Evolutionary conservation across 2,888 invertebrate species (phyloP).

Genomic region (Habrosyne pyritoides): DNA sequence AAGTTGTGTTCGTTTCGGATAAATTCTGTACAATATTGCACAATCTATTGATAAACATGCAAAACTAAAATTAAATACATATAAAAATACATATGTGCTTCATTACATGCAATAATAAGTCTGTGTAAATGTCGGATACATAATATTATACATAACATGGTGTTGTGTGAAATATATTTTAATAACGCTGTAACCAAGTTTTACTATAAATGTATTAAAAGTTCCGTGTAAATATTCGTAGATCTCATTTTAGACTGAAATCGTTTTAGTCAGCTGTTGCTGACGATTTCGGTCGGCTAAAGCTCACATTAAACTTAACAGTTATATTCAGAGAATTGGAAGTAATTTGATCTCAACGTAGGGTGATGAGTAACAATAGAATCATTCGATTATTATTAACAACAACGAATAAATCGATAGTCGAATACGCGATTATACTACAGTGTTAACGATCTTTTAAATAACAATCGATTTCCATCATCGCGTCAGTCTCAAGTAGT

Average conservation of each 20-base stretch:
- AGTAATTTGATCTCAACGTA: too few species aligned
- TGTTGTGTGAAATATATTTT: neutral
- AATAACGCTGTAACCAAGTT: neutral
- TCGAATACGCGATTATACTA: too few species aligned
- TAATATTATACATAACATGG: neutral
- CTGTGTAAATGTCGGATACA: neutral
- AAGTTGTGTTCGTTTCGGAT: conserved; percentile 15
- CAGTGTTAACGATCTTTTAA: neutral
- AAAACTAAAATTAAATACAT: neutral
- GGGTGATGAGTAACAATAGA: too few species aligned
- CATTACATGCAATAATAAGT: neutral
- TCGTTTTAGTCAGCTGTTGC: neutral
- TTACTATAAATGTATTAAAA: too few species aligned
- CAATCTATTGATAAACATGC: neutral
- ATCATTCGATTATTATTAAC: too few species aligned
- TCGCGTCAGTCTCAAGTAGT: too few species aligned
- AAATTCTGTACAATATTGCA: neutral
- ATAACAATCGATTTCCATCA: too few species aligned
- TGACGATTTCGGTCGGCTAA: too few species aligned
- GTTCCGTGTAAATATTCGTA: neutral
- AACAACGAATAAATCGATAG: too few species aligned
- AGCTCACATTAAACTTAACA: too few species aligned
- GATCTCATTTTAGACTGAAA: neutral
- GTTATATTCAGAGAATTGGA: too few species aligned
- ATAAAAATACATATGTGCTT: neutral